A percentile compares a stretch with the other conserved stretches of the same genome.
Conservation (phyloP, 2,113 vertebrate genomes). For the Polyodon spathula region DNA sequence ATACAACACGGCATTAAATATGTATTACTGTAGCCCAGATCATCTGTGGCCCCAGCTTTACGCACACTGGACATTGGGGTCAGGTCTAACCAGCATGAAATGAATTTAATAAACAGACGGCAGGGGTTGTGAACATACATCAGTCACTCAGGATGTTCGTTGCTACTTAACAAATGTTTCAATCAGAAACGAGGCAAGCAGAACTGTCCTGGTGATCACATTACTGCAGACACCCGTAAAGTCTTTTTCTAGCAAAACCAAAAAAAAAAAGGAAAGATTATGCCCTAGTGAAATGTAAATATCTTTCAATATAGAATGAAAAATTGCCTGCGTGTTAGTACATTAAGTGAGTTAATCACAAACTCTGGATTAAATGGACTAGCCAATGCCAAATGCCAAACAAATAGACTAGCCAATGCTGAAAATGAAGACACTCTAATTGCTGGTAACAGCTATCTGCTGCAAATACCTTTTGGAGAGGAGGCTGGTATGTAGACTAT, state of each 20-base stretch:
- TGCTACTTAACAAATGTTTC: background rate
- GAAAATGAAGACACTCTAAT: background rate
- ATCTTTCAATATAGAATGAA: background rate
- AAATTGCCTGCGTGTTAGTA: conserved; percentile 1
- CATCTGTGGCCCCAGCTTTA: too few species aligned
- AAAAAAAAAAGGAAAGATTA: background rate
- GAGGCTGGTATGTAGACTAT: background rate
- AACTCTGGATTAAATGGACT: background rate
- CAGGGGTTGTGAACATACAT: background rate
- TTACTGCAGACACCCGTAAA: background rate
- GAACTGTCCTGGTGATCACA: too few species aligned
- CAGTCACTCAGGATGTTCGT: background rate
- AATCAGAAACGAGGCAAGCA: conserved; percentile 2
- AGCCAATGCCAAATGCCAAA: too few species aligned
- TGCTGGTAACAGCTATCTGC: background rate
- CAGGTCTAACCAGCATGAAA: background rate
- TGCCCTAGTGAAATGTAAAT: conserved; percentile 5
- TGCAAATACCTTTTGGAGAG: background rate
- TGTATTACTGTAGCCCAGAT: too few species aligned
- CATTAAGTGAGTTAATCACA: conserved; percentile 6
- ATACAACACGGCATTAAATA: too few species aligned
- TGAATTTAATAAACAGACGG: background rate
- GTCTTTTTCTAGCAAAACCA: conserved; percentile 5
- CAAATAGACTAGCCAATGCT: too few species aligned
- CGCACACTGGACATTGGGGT: background rate